These are phyloP conservation scores for Trachelipus rathkii DNA, from an alignment of 1,140 invertebrate species.

Conservation along the genomic window DNA sequence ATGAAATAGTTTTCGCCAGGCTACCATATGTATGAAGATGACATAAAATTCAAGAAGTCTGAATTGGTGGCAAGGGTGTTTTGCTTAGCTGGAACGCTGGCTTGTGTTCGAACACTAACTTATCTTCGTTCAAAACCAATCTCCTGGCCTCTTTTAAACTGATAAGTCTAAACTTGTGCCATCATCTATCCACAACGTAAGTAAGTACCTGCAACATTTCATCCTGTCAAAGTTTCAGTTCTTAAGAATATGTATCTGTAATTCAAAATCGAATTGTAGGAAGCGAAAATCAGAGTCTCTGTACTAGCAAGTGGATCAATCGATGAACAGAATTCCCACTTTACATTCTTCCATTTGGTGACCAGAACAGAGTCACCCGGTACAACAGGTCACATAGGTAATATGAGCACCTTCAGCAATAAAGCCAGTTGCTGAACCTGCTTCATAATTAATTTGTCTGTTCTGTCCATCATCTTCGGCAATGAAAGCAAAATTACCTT, in stretches of 20 bases:
- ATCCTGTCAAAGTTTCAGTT: conserved; percentile 45
- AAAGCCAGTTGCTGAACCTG: conserved; percentile 31
- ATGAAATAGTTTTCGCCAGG: no score
- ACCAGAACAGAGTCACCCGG: conserved; percentile 4
- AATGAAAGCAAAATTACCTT: conserved; percentile 47
- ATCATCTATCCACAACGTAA: conserved; percentile 46
- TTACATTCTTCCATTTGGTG: conserved; percentile 39
- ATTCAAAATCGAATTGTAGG: conserved; percentile 47
- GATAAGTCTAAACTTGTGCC: conserved; percentile 32
- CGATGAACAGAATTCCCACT: conserved; percentile 30
- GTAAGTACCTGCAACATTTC: conserved; percentile 48
- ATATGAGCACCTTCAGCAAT: conserved; percentile 25
- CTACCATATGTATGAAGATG: no score
- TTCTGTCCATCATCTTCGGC: conserved; percentile 24
- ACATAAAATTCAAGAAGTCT: no score
- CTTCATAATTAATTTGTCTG: conserved; percentile 16
- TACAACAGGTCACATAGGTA: background rate
- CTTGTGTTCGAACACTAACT: conserved; percentile 18
- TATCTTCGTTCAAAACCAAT: conserved; percentile 37
- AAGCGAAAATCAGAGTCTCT: conserved; percentile 40
- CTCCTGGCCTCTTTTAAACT: conserved; percentile 34
- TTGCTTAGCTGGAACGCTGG: no score
- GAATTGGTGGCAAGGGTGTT: no score
- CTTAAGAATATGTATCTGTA: conserved; percentile 44
- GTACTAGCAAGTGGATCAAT: conserved; percentile 34